Evolutionary conservation across 2,888 invertebrate genomes (phyloP), one percentile per base, ranked within the genome.

Genomic region (Lomographa bimaculata): DNA sequence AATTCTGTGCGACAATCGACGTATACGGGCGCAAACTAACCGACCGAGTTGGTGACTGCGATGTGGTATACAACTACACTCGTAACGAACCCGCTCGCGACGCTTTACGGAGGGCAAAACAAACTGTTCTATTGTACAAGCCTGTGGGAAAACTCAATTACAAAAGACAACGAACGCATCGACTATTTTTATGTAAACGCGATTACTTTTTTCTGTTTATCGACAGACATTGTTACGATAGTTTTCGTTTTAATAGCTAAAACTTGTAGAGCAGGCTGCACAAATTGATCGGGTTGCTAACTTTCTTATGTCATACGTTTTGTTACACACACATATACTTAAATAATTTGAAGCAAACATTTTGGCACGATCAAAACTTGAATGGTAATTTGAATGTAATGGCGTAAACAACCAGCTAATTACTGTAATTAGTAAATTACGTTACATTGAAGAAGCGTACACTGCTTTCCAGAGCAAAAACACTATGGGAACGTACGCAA

Each of bases 121-220:
- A 79, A 71, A 71, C 71, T 62, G 62, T 62, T 76, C 77, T 64
- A 84, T 84, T 85, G 83, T 84, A 63, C 58, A 50, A 57, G 62
- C 54, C 72, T 79, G 79, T 87, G 87, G 77, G 86, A 87, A 86
- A 77, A 78, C 54, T 74, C 56, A 54, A 71, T 69, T 70, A 79
- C 73, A 77, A 79, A 72, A 79, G 67, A 72, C 73, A 72, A 64
- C 68, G 68, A 71, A 70, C 61, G 62, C 64, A 62, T 63, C 53
- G 49, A 57, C 53, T 48, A 59, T 64, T 70, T 63, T 63, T 59
- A 59, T 50, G 40, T 45, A 42, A 43, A 51, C 50, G 35, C 37
- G 41, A 50, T 43, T 48, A 49, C 44, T 18, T 43, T 54, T 52
- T 44, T 51, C 33, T 46, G 39, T 9, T 33, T 23, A 49, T 37